Conservation (phyloP, 2,797 vertebrate species). For the Poeciliopsis gracilis region DNA sequence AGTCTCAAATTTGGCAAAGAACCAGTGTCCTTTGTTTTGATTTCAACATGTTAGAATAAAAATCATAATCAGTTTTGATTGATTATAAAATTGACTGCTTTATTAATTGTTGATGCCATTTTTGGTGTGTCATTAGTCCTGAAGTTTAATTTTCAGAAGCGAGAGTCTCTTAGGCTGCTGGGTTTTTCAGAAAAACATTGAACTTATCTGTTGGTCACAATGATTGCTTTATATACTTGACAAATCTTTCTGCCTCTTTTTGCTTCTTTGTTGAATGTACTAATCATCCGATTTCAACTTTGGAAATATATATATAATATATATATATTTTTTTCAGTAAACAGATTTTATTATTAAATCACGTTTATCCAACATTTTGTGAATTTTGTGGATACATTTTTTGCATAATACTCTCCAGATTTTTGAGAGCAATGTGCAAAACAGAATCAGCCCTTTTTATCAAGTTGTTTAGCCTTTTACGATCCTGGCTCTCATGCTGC, state of each 20-base stretch:
- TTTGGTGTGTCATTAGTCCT: not conserved
- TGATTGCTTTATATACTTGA: not conserved
- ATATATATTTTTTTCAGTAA: not conserved
- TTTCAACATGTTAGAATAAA: not conserved
- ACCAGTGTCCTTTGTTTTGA: not conserved
- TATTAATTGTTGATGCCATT: not conserved
- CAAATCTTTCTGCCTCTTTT: not conserved
- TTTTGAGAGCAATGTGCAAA: too few species aligned
- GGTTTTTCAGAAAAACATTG: not conserved
- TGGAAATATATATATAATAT: not conserved
- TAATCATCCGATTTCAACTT: not conserved
- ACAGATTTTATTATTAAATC: not conserved
- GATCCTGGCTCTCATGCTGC: not conserved
- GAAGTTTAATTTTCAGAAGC: not conserved
- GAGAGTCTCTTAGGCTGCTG: not conserved
- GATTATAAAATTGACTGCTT: not conserved
- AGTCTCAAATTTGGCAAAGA: not conserved
- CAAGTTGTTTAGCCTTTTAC: too few species aligned
- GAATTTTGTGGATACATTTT: too few species aligned
- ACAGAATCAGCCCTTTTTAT: too few species aligned
- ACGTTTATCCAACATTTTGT: too few species aligned
- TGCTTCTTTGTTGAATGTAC: not conserved
- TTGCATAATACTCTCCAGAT: too few species aligned
- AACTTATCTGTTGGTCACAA: not conserved
- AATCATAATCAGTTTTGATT: not conserved